Base-by-base conservation (phyloP, 2,113 vertebrate species). In the Mesoclemmys tuberculata region DNA sequence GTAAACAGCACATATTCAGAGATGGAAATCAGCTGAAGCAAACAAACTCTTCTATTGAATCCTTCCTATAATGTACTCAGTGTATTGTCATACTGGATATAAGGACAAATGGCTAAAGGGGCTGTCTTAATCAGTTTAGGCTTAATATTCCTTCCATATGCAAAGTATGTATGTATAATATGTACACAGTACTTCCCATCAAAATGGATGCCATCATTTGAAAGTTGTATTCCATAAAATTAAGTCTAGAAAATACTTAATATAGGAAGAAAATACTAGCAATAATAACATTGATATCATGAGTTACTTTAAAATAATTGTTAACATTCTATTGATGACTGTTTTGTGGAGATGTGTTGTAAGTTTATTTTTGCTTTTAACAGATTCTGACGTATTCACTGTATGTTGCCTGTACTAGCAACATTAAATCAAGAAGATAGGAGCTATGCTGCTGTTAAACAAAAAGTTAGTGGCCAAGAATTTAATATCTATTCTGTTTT, bases 401-500 rank as follows among this genome's bases (percentile, higher is more conserved):
- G 13, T 64, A 18, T 38, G n/a, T 84, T 78, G 74, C 55, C 29
- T 27, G 38, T 74, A 75, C 26, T n/a, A 38, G 35, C 44, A 58
- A 27, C 29, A 49, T n/a, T 61, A 11, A 31, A 82, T 87, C 84
- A 74, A 87, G 54, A 81, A 24, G 14, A 44, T 55, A 58, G 64
- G 75, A 61, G 54, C 71, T 82, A 12, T 46, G 80, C 68, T 92
- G 80, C 68, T 92, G 77, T 52, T 80, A 91, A 77, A 77, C 75
- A 86, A 75, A 82, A 87, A 77, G 29, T 41, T 26, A 84, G 54
- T 87, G 89, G 64, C 75, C 89, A 54, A 44, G 84, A 82, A 82
- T 87, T 75, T 91, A 71, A 91, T 56, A 82, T 82, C 82, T 82
- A 52, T 56, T 86, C 79, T 82, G 80, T 87, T 91, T 87, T 91